Conservation (phyloP, 2,797 vertebrate species). For the Gymnoscopelus microlampas region DNA sequence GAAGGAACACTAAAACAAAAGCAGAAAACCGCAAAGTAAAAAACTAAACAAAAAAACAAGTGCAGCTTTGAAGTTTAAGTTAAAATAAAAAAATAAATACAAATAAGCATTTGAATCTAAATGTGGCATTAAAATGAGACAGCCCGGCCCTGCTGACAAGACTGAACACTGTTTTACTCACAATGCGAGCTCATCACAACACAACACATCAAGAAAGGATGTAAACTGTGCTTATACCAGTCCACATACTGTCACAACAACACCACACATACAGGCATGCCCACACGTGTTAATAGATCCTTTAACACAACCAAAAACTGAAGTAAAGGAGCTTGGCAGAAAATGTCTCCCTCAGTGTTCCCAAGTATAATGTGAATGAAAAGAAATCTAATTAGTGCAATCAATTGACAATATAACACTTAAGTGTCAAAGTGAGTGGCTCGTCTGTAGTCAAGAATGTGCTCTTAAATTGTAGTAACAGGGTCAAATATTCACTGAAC, state of each 20-base stretch:
- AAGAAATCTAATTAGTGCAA: constrained; percentile 14
- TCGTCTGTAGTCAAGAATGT: too few relatives aligned
- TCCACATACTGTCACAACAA: constrained; percentile 65
- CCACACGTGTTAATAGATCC: constrained; percentile 73
- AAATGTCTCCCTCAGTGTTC: background rate
- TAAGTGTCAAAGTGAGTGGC: background rate
- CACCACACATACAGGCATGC: constrained; percentile 76
- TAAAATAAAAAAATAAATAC: constrained; percentile 55
- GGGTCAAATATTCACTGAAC: background rate
- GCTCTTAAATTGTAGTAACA: background rate
- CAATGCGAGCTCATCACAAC: constrained; percentile 73
- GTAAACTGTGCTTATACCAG: constrained; percentile 55
- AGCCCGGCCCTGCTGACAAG: constrained; percentile 83
- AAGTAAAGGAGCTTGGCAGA: constrained; percentile 21
- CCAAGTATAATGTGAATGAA: background rate
- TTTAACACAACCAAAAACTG: constrained; percentile 47
- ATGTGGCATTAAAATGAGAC: constrained; percentile 88
- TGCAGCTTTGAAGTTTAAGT: constrained; percentile 89
- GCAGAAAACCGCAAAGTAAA: constrained; percentile 72
- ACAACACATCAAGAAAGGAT: constrained; percentile 65
- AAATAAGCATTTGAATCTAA: constrained; percentile 82
- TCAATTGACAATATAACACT: constrained; percentile 1
- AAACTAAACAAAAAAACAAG: constrained; percentile 72
- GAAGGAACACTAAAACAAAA: constrained; percentile 66
- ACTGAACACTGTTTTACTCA: constrained; percentile 65